phyloP scores from a whole-genome alignment of 2,888 invertebrate genomes.

The Lasioglossum calceatum region DNA sequence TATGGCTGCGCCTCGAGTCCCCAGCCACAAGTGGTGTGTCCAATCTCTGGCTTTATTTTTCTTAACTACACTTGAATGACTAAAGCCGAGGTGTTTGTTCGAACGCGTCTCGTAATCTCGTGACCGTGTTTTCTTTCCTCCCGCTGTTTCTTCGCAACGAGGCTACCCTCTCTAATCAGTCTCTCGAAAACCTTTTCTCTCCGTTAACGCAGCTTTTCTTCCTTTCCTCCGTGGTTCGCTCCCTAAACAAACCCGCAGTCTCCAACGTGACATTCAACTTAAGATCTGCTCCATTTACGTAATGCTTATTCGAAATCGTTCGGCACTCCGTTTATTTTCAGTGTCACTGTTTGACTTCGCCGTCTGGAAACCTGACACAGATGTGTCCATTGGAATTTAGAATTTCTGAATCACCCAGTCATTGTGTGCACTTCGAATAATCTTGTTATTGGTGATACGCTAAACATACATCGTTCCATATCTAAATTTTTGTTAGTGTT shows the following conservation, averaged over 20 bases:
- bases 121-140: slow-evolving; percentile 48
- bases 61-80: slow-evolving; percentile 53
- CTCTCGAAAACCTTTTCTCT: slow-evolving; percentile 32
- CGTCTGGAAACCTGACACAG: background rate
- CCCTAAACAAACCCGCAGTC: slow-evolving; percentile 30
- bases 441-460: background rate
- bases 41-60: slow-evolving; percentile 47
- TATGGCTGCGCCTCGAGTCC: slow-evolving; percentile 34
- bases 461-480: background rate
- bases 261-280: slow-evolving; percentile 2
- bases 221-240: background rate
- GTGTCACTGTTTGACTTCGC: slow-evolving; percentile 6
- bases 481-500: background rate
- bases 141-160: slow-evolving; percentile 41
- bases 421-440: background rate
- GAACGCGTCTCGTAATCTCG: slow-evolving; percentile 40
- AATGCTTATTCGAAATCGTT: background rate
- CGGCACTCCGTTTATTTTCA: background rate
- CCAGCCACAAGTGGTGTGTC: slow-evolving; percentile 41
- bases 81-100: slow-evolving; percentile 44
- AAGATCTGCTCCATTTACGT: slow-evolving; percentile 26
- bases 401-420: background rate
- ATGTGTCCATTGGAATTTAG: background rate
- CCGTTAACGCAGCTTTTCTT: background rate
- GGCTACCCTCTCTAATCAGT: slow-evolving; percentile 49